These are phyloP conservation scores for Pseudomyrmex gracilis DNA, from an alignment of 1,140 invertebrate genomes.

Conservation along the genomic window DNA sequence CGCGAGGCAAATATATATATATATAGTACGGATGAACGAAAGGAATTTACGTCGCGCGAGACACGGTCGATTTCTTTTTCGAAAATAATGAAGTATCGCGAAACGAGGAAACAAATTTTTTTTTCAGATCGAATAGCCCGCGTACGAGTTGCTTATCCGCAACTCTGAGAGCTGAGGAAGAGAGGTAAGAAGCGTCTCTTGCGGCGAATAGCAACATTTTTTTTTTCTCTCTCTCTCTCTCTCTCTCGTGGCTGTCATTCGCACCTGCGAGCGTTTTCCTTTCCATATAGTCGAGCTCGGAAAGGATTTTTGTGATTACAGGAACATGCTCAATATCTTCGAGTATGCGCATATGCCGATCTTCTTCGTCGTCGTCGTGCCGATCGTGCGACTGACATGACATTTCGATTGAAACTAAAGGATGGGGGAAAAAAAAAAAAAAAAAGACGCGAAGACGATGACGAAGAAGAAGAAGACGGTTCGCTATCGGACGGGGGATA, in stretches of 20 bases:
- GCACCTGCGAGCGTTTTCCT: conserved; percentile 6
- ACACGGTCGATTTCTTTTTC: background rate
- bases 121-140: too few relatives aligned
- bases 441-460: background rate
- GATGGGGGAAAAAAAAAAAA: conserved; percentile 2
- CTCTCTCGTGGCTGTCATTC: background rate
- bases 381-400: conserved; percentile 56
- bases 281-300: background rate
- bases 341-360: conserved; percentile 46
- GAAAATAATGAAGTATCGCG: background rate
- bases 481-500: background rate
- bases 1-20: background rate
- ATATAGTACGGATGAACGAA: background rate
- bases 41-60: background rate
- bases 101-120: too few relatives aligned
- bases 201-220: conserved; percentile 1
- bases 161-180: background rate
- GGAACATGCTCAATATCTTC: conserved; percentile 13
- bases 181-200: background rate
- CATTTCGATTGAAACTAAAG: conserved; percentile 55
- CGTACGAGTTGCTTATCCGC: too few relatives aligned
- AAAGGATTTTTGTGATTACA: conserved; percentile 8
- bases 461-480: background rate
- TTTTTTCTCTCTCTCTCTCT: background rate
- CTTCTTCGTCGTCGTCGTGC: conserved; percentile 21